Evolutionary conservation across 2,113 vertebrate species (phyloP), one percentile per base, ranked within the genome.

Genomic region (Eclectus roratus): DNA sequence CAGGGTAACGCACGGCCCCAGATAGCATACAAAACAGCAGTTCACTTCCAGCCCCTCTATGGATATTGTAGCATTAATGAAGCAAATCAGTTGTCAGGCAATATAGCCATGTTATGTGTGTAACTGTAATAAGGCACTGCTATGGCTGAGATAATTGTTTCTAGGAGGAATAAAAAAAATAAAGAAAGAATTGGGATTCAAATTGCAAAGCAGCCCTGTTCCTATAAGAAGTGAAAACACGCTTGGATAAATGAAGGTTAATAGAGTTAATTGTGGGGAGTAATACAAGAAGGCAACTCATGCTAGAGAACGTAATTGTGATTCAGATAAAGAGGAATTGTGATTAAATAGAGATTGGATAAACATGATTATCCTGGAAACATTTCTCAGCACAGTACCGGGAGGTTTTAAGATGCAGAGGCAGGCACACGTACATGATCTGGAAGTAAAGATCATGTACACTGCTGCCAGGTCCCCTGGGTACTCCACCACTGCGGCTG

Each of bases 331-430:
- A 78, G 60, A 60, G 39, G 55, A 91, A 66, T 31, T 80, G 79
- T 83, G 80, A 89, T 97, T 93, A 90, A 95, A 71, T 68, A 64
- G 74, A 91, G 53, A 41, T 17, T 88, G 63, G 74, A 88, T 85
- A 76, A 93, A 96, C 87, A 91, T 0, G 12, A 89, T 94, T 91
- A 91, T 77, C 39, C 43, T 25, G 74, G 17, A 55, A 85, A 88
- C 37, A 17, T 88, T 95, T 96, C 64, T 43, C 71, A 39, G 81
- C 23, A 19, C 43, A 77, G 53, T 28, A 76, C 17, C 0, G 0
- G 41, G 25, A 93, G 43, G 41, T 35, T 85, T 78, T 68, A 55
- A 74, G 68, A 85, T 35, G 56, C 1, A 1, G 61, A 63, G 39
- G 43, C 60, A 91, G 68, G 73, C 0, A 1, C 1, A 3, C 4